phyloP scores from a whole-genome alignment of 2,888 invertebrate species.

The Spilarctia lutea region DNA sequence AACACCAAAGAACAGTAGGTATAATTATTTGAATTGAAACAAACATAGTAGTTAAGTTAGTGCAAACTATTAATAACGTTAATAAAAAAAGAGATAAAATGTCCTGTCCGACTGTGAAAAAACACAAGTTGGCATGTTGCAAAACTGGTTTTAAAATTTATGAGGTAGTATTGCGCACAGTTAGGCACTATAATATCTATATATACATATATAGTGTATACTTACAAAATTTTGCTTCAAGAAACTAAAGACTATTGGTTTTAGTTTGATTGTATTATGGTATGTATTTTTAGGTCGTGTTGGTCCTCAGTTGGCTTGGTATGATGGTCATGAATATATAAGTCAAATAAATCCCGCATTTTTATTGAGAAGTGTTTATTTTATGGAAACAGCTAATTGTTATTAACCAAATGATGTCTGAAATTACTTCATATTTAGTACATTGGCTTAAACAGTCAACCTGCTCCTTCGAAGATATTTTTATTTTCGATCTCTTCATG shows the following conservation, averaged over 20 bases:
- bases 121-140: constrained; percentile 56
- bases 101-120: constrained; percentile 50
- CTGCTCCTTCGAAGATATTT: too few species aligned
- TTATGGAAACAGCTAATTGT: neutral
- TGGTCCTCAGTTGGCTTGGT: too few species aligned
- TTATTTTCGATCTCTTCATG: too few species aligned
- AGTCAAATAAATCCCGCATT: neutral
- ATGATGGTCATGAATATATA: neutral
- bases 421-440: too few species aligned
- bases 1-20: neutral
- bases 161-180: constrained; percentile 56
- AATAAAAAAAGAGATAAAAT: constrained; percentile 50
- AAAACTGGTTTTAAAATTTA: constrained; percentile 60
- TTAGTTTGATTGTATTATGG: neutral
- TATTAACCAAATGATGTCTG: too few species aligned
- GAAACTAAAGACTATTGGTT: neutral
- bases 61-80: constrained; percentile 49
- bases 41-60: constrained; percentile 43
- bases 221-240: neutral
- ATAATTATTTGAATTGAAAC: constrained; percentile 32
- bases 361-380: neutral
- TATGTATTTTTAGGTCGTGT: neutral
- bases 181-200: constrained; percentile 43
- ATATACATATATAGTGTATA: constrained; percentile 4
- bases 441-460: too few species aligned